These are phyloP conservation scores for Entomobrya multifasciata DNA, from an alignment of 2,888 invertebrate species.

Conservation along the genomic window DNA sequence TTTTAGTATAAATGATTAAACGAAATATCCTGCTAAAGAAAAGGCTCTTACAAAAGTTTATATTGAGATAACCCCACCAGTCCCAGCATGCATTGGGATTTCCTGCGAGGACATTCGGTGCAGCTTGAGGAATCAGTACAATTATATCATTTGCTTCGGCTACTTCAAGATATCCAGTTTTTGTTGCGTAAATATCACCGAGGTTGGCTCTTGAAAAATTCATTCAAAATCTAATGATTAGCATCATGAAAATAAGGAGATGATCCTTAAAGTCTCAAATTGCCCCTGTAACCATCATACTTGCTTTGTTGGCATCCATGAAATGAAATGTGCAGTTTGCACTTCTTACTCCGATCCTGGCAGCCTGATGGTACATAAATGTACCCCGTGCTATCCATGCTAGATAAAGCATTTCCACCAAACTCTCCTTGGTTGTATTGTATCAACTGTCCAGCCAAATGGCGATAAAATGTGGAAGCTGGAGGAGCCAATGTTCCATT, in stretches of 20 bases:
- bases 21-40: too few relatives aligned
- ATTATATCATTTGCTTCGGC: slow-evolving; percentile 78
- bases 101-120: slow-evolving; percentile 35
- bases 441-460: slow-evolving; percentile 63
- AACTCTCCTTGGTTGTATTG: slow-evolving; percentile 78
- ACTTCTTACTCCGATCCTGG: slow-evolving; percentile 63
- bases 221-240: too few relatives aligned
- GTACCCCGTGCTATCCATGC: slow-evolving; percentile 73
- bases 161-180: slow-evolving; percentile 75
- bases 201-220: slow-evolving; percentile 49
- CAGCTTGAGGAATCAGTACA: slow-evolving; percentile 77
- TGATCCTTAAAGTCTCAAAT: too few relatives aligned
- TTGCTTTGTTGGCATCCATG: slow-evolving; percentile 79
- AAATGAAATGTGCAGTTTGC: slow-evolving; percentile 79
- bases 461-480: not conserved
- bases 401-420: slow-evolving; percentile 63
- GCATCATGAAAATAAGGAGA: too few relatives aligned
- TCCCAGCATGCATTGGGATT: slow-evolving; percentile 78
- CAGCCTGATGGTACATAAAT: slow-evolving; percentile 78
- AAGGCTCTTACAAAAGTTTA: not conserved
- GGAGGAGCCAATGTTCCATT: slow-evolving; percentile 76
- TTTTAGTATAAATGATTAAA: too few relatives aligned
- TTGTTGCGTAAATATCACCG: slow-evolving; percentile 73
- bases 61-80: slow-evolving; percentile 67
- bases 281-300: slow-evolving; percentile 55